Conservation (phyloP, 2,113 vertebrate genomes). For the Grantiella picta region DNA sequence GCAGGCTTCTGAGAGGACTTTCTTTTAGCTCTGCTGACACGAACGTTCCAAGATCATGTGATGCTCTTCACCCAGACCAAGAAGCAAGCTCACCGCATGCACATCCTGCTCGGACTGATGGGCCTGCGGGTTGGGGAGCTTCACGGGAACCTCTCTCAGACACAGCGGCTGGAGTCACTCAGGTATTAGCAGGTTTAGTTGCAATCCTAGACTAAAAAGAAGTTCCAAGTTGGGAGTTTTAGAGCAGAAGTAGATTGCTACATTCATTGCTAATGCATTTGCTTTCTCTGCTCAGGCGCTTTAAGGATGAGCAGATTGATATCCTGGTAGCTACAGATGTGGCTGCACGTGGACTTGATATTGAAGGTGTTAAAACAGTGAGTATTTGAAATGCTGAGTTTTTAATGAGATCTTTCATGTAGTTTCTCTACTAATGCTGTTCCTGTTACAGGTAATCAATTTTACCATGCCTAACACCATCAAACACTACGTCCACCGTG, state of each 20-base stretch:
- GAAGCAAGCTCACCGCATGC: conserved; percentile 96
- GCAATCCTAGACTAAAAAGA: no score
- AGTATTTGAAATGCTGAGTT: not conserved
- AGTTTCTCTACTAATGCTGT: not conserved
- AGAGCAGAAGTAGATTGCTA: not conserved
- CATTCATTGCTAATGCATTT: not conserved
- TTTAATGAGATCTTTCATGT: not conserved
- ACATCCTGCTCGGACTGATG: conserved; percentile 93
- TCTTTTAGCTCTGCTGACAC: conserved; percentile 85
- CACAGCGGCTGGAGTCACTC: conserved; percentile 89
- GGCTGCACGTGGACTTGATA: conserved; percentile 94
- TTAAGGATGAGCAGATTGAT: conserved; percentile 98
- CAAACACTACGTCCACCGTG: conserved; percentile 96
- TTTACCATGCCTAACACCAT: conserved; percentile 97
- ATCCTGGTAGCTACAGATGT: conserved; percentile 96
- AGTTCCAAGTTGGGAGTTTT: not conserved
- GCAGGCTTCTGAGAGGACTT: not conserved
- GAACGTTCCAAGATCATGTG: conserved; percentile 93
- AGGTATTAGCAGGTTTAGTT: conserved; percentile 67
- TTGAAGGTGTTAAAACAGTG: conserved; percentile 96
- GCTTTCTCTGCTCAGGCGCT: conserved; percentile 77
- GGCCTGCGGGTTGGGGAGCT: conserved; percentile 93
- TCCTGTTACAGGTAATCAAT: conserved; percentile 86
- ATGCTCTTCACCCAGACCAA: conserved; percentile 98
- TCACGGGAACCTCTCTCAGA: conserved; percentile 94